Base-by-base conservation (phyloP, 2,888 invertebrate genomes). In the Harpalus rufipes region DNA sequence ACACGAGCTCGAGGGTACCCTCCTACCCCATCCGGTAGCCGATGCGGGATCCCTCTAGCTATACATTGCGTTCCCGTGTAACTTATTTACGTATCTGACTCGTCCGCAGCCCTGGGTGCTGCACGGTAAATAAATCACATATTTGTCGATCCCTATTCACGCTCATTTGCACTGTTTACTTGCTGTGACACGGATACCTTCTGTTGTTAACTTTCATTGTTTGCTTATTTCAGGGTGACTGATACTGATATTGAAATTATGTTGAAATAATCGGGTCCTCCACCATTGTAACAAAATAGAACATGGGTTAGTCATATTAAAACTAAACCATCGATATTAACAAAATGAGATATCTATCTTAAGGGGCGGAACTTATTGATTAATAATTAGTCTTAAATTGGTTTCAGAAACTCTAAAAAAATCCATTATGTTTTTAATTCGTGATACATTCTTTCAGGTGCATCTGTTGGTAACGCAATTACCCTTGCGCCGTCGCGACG, bases 131-230 rank as follows among this genome's bases (percentile, higher is more conserved):
- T 84, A 84, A 84, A 84, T 84, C 84, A 84, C 84, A 84, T 84
- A 84, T 84, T 84, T 84, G 84, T 84, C 79, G 18, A 84, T 78
- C 84, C 41, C 78, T 84, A 84, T 84, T 84, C 63, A 84, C 84
- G 78, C 78, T 84, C 84, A 84, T 84, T 84, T 84, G 84, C 78
- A 78, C 16, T 78, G 79, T 84, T 84, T 84, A 16, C 84, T 25
- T 32, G 83, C 18, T 10, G 21, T 51, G 74, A 51, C 51, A 74
- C 74, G 21, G 16, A 21, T 61, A 61, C 61, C 18, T 61, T 61
- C 18, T 61, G 21, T 21, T 61, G 8, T 7, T n/a, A 58, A 58
- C 3, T 16, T 8, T 10, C 21, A 61, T 21, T 61, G 61, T 61
- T 61, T 44, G 44, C 10, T 44, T 21, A 21, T 21, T 21, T 21